These are phyloP conservation scores for Plestiodon gilberti DNA, from an alignment of 2,113 vertebrate genomes.

Conservation along the genomic window DNA sequence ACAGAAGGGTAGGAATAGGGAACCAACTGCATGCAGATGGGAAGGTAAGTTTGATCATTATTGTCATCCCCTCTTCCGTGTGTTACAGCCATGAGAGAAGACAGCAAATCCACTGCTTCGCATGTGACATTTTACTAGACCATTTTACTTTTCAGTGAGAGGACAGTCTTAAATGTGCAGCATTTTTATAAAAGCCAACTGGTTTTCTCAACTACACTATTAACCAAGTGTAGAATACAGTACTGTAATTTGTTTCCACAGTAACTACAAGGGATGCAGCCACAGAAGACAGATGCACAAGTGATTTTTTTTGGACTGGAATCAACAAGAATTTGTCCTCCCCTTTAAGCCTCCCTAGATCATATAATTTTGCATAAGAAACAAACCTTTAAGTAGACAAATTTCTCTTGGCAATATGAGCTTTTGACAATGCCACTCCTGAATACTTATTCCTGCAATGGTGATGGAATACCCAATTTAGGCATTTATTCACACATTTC, in stretches of 20 bases:
- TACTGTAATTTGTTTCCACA: background rate
- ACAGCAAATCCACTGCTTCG: background rate
- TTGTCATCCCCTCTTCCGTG: background rate
- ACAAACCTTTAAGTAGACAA: background rate
- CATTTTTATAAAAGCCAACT: background rate
- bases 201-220: background rate
- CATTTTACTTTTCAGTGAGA: background rate
- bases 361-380: background rate
- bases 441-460: background rate
- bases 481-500: constrained; percentile 45
- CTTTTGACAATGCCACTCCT: background rate
- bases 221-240: background rate
- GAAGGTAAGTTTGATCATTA: too few relatives aligned
- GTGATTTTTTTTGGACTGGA: background rate
- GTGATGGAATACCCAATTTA: background rate
- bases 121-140: background rate
- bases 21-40: too few relatives aligned
- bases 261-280: background rate
- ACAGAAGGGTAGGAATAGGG: background rate
- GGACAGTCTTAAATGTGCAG: background rate
- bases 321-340: background rate
- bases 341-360: background rate
- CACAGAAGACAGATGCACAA: background rate
- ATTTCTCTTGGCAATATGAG: background rate
- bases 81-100: background rate